Conservation (phyloP, 2,888 invertebrate genomes). For the Sinopyrophorus schimmeli region DNA sequence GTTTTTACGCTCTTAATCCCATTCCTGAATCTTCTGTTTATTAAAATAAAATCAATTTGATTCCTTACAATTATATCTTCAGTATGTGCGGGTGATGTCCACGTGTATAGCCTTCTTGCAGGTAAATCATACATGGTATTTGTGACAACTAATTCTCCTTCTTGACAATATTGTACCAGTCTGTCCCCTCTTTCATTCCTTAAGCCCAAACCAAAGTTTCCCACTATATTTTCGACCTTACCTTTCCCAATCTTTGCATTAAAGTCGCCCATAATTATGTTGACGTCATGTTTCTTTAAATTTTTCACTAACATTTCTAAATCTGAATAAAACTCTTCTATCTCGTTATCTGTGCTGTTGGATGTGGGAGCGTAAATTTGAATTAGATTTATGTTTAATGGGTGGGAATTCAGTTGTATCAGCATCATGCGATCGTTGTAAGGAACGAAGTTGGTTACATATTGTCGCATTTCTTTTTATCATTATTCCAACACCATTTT, state of each 20-base stretch:
- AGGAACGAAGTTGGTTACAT: conserved; percentile 8
- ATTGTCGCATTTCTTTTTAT: conserved; percentile 6
- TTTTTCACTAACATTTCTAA: conserved; percentile 24
- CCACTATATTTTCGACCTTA: neutral
- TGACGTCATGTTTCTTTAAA: conserved; percentile 21
- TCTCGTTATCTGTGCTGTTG: conserved; percentile 27
- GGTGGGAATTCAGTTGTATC: conserved; percentile 6
- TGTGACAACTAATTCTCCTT: conserved; percentile 34
- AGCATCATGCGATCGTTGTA: conserved; percentile 12
- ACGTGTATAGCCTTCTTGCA: neutral
- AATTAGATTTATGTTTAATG: conserved; percentile 26
- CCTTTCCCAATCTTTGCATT: conserved; percentile 5
- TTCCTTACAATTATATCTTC: neutral
- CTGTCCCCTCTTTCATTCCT: conserved; percentile 37
- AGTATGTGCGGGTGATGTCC: neutral
- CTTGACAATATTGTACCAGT: conserved; percentile 34
- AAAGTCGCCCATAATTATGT: conserved; percentile 21
- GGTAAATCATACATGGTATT: conserved; percentile 32
- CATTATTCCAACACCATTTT: conserved; percentile 19
- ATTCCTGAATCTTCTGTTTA: neutral
- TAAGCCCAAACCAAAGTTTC: conserved; percentile 27
- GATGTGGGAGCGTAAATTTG: conserved; percentile 32
- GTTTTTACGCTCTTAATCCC: too few relatives aligned
- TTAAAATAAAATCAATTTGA: neutral
- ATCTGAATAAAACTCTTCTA: conserved; percentile 26